Base-by-base conservation (phyloP, 1,140 invertebrate species). In the Platyura marginata region DNA sequence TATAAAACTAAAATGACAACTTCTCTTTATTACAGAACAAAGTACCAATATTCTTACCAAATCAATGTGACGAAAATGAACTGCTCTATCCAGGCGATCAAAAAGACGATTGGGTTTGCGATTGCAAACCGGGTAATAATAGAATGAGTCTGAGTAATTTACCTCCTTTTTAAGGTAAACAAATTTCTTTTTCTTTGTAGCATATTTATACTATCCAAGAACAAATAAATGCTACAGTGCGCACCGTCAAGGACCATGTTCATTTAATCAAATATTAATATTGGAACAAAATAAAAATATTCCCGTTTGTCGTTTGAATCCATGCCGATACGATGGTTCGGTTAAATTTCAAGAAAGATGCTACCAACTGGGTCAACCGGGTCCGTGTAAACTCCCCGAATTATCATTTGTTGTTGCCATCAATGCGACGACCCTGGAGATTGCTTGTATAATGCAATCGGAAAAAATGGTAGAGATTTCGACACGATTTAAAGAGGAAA, bases 211-310 rank as follows among this genome's bases (percentile, higher is more conserved):
- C 49, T 67, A 77, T 48, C 70, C 76, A 11, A 48, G 56, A 15
- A 66, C 64, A 3, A 63, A 77, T 45, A 59, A 53, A 2, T 81
- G 79, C 46, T 68, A 70, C 58, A 63, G 67, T 38, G 72, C 71
- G 0, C 80, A 68, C 47, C 57, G 58, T 16, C 67, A 66, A 51
- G 78, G 77, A 0, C 77, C 77, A 0, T 81, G 79, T 50, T 35
- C 51, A 3, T 5, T 43, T 0, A 57, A 57, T 0, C 48, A 78
- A 36, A 72, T 74, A 47, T 52, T 79, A 10, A 54, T 75, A 15
- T 57, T 80, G 3, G 57, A 58, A 2, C 45, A 56, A 19, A 59
- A 64, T 38, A 61, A 67, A 18, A 55, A 64, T 0, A 59, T 70
- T 20, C 74, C 77, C 0, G 59, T 63, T 40, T 81, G 78, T 49